Percentiles rank a stretch among this genome's conserved stretches.
Conservation (phyloP, 2,113 vertebrate species). For the Cairina moschata region DNA sequence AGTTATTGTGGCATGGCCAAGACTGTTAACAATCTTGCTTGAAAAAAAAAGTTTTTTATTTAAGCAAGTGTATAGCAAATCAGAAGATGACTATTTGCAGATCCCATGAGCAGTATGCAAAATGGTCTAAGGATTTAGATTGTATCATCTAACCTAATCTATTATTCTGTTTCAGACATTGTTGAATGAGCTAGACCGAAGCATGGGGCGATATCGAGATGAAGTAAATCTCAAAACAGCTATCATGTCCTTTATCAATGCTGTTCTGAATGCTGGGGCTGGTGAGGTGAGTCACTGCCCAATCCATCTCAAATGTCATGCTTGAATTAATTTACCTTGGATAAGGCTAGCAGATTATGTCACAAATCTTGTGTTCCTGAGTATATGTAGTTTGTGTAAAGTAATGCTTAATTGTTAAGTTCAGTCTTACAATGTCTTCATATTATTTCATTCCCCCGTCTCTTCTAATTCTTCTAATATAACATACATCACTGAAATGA, state of each 20-base stretch:
- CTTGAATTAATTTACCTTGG: neutral
- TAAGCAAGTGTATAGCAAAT: neutral
- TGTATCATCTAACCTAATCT: neutral
- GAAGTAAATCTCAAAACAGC: constrained; percentile 98
- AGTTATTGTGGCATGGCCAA: neutral
- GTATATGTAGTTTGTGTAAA: neutral
- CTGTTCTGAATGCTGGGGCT: constrained; percentile 93
- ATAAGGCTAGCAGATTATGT: neutral
- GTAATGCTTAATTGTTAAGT: neutral
- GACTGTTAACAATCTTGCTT: neutral
- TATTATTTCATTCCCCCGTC: neutral
- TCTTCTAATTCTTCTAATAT: neutral
- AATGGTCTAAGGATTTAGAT: neutral
- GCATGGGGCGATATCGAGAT: constrained; percentile 91
- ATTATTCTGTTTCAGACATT: constrained; percentile 81
- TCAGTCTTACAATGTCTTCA: neutral
- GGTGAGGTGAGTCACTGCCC: constrained; percentile 87
- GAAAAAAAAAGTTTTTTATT: neutral
- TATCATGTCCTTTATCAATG: constrained; percentile 99
- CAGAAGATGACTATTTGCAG: neutral
- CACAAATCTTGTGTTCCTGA: neutral
- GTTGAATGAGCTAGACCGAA: constrained; percentile 92
- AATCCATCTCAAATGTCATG: neutral
- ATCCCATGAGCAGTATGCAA: neutral
- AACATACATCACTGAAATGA: neutral